Evolutionary conservation across 2,888 invertebrate species (phyloP).

Genomic region (Chrysina gloriosa): DNA sequence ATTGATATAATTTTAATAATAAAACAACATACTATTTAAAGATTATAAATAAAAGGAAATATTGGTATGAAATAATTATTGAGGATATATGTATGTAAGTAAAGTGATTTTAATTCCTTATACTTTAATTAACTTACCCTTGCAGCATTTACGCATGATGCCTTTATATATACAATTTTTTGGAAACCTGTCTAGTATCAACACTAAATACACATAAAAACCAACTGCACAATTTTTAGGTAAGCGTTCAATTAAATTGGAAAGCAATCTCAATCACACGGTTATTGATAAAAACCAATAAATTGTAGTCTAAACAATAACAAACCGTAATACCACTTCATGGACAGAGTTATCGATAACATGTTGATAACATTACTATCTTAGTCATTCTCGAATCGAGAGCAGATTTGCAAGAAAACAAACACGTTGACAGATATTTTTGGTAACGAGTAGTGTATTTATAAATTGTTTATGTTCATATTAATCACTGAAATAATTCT

Average conservation of each 20-base stretch:
- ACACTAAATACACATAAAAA: neutral
- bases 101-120: neutral
- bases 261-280: neutral
- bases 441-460: too few relatives aligned
- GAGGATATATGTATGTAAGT: too few relatives aligned
- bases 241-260: neutral
- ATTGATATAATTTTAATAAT: too few relatives aligned
- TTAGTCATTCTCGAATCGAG: too few relatives aligned
- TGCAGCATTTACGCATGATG: neutral
- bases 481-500: too few relatives aligned
- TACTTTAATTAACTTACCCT: neutral
- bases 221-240: neutral
- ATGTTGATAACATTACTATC: neutral
- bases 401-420: too few relatives aligned
- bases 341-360: neutral
- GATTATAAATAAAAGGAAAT: too few relatives aligned
- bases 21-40: too few relatives aligned
- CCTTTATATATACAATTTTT: neutral
- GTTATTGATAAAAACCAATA: neutral
- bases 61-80: too few relatives aligned
- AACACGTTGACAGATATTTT: too few relatives aligned
- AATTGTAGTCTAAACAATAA: slow-evolving; percentile 11
- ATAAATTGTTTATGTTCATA: too few relatives aligned
- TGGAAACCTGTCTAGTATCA: neutral
- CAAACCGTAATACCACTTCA: slow-evolving; percentile 5